A percentile compares a stretch with the other conserved stretches of the same genome.
Conservation (phyloP, 2,113 vertebrate genomes). For the Hylia prasina region DNA sequence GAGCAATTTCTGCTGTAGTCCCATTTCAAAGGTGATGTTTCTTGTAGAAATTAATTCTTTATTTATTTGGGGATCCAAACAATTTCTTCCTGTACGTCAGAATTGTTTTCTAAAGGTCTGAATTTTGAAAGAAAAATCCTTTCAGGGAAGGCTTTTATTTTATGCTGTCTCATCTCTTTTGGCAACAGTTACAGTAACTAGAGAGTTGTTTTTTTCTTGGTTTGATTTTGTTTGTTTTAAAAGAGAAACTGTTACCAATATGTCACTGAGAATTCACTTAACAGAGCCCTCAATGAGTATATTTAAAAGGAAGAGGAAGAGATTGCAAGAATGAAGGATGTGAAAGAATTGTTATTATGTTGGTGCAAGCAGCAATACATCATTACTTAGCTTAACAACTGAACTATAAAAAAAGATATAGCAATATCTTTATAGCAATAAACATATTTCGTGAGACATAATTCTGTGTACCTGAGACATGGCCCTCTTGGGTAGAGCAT, state of each 20-base stretch:
- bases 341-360: not conserved
- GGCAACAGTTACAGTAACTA: not conserved
- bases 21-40: not conserved
- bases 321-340: not conserved
- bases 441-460: not conserved
- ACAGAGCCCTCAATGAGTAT: not conserved
- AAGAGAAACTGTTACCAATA: not conserved
- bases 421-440: not conserved
- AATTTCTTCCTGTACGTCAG: not conserved
- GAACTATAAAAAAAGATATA: not conserved
- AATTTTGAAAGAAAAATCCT: not conserved
- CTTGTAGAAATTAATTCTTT: not conserved
- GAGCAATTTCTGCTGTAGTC: not conserved
- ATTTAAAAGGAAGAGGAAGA: not conserved
- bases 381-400: constrained; percentile 2
- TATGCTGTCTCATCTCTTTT: not conserved
- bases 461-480: not conserved
- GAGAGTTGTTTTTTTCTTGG: not conserved
- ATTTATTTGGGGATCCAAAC: not conserved
- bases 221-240: not conserved
- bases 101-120: not conserved
- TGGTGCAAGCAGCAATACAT: not conserved
- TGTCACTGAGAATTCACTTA: not conserved
- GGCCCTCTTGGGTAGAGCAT: not conserved
- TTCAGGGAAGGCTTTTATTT: not conserved